Conservation (phyloP, 2,888 invertebrate species). For the Plagiodera versicolora region DNA sequence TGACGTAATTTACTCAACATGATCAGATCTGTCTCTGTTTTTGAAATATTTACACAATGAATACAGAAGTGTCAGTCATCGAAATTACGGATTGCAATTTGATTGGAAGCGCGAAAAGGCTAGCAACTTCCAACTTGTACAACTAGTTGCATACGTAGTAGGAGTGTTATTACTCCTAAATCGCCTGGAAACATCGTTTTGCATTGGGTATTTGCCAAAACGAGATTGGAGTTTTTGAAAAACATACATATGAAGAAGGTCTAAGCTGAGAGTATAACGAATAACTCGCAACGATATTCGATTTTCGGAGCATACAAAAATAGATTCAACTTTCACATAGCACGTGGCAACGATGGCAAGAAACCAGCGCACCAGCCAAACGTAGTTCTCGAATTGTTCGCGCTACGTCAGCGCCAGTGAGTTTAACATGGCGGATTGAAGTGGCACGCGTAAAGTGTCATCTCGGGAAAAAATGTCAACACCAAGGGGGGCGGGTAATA, state of each 20-base stretch:
- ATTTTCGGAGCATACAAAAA: background rate
- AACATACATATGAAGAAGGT: background rate
- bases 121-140: background rate
- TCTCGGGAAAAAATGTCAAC: constrained; percentile 58
- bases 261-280: background rate
- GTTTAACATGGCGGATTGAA: constrained; percentile 65
- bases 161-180: background rate
- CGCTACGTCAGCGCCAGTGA: constrained; percentile 48
- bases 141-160: constrained; percentile 24
- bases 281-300: background rate
- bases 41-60: background rate
- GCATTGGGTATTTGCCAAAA: constrained; percentile 3
- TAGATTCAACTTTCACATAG: background rate
- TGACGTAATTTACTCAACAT: constrained; percentile 30
- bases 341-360: constrained; percentile 1
- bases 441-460: constrained; percentile 50
- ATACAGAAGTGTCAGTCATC: constrained; percentile 14
- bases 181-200: background rate
- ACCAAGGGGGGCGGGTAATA: constrained; percentile 63
- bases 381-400: constrained; percentile 17
- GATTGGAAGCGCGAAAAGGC: constrained; percentile 5
- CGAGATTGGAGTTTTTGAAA: background rate
- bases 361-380: constrained; percentile 12
- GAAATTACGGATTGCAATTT: constrained; percentile 1
- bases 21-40: constrained; percentile 11